Percentiles rank a stretch among this genome's conserved stretches.
Conservation (phyloP, 2,888 invertebrate species). For the Lymantria monacha region DNA sequence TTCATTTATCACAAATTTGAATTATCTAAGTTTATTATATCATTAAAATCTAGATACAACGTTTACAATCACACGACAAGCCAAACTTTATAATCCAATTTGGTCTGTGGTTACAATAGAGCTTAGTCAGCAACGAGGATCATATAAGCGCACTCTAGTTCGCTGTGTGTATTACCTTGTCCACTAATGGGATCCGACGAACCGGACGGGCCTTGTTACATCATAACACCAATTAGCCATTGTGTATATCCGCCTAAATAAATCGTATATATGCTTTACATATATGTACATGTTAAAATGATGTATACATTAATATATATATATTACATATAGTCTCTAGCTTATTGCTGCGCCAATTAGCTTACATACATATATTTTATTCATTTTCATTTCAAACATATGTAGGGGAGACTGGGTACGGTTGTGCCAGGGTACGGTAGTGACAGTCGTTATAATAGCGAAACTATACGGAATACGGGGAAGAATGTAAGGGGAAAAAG, state of each 20-base stretch:
- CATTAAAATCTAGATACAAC: too few relatives aligned
- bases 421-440: too few relatives aligned
- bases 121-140: conserved; percentile 12
- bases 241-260: conserved; percentile 14
- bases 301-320: neutral
- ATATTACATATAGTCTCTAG: neutral
- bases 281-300: neutral
- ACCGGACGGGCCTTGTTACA: conserved; percentile 22
- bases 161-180: conserved; percentile 28
- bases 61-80: neutral
- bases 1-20: too few relatives aligned
- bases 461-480: too few relatives aligned
- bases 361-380: too few relatives aligned
- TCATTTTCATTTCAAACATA: too few relatives aligned
- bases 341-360: too few relatives aligned
- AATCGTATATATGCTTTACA: neutral
- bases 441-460: too few relatives aligned
- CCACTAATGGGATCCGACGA: conserved; percentile 40
- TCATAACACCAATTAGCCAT: conserved; percentile 33
- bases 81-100: conserved; percentile 24
- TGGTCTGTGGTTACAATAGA: conserved; percentile 14
- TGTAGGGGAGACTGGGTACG: too few relatives aligned
- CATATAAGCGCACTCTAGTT: conserved; percentile 11
- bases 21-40: too few relatives aligned
- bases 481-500: too few relatives aligned